Base-by-base conservation (phyloP, 2,797 vertebrate species). In the Novumbra hubbsi region DNA sequence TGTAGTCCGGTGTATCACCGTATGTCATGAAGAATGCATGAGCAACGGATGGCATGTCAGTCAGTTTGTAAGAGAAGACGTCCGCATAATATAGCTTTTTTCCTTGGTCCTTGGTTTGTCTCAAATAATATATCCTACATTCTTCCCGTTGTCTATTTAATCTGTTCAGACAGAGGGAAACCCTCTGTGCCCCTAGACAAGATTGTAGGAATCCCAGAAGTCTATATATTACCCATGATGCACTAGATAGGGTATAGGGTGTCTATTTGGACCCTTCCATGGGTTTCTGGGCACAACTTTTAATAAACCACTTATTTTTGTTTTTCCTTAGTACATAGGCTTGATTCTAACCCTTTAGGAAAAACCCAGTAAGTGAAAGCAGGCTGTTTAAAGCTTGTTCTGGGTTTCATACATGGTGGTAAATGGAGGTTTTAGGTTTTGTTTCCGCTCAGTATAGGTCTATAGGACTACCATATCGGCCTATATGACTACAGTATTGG, bases 291-390 rank as follows among this genome's bases (percentile, higher is more conserved):
- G 45, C 19, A 28, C 24, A 21, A 57, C 57, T 65, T 78, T 71
- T 48, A 70, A 74, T 73, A 71, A 78, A 62, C 60, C 68, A 71
- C 68, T 77, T 73, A 72, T 57, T 69, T 71, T 66, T 55, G 48
- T 73, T 78, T 69, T 57, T 49, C 27, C 41, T 73, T 73, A 27
- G 69, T 32, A 70, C 16, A 63, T 75, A 70, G 64, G 70, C 57
- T 62, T 15, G 7, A 38, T 6, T 45, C 12, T 14, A 45, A 12
- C 41, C 34, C 24, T 38, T 70, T 70, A 30, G 69, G 48, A 66
- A 63, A 64, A 75, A 49, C 24, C 24, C 57, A 19, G 41, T 15
- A 69, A 68, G 55, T 34, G 49, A 62, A 62, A 69, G 71, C 52
- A 70, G 30, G 19, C 11, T 70, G 57, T 30, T 70, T 48, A 32